Evolutionary conservation across 2,797 vertebrate species (phyloP), one percentile per base, ranked within the genome.

Genomic region (Leptoclinus maculatus): DNA sequence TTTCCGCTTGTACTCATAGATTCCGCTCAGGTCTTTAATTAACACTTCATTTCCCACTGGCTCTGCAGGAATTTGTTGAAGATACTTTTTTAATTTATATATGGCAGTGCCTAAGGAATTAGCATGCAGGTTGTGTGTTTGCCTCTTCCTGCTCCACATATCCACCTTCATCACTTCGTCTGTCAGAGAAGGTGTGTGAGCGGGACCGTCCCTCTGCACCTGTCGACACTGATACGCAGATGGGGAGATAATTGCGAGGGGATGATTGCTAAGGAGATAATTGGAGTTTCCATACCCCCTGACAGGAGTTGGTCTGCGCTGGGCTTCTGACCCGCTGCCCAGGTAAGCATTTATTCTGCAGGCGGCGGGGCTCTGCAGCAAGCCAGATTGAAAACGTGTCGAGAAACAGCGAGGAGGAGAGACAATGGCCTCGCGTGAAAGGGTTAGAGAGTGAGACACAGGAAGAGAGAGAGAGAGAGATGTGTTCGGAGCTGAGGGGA

Each of bases 311-410:
- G 86, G 86, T 91, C 86, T 81, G 87, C 82, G 80, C 88, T 77
- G 54, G 79, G 84, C 83, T 82, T 91, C 88, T 93, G 88, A 94
- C 92, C 93, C 23, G 41, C 66, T 92, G 90, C 88, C 92, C 88
- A 88, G 92, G 93, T 93, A 92, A 93, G 91, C 86, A 68, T 92
- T 93, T 92, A 88, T 92, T 86, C 86, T 87, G 88, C 83, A 60
- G 83, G 87, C 34, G 45, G 68, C 79, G 16, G 49, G 74, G 69
- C 71, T 87, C 69, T n/a, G n/a, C 84, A 13, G 71, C 79, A 76
- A 80, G 87, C 74, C 86, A 88, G 87, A 88, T 86, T 89, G 83
- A 85, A 89, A 81, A 75, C 38, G 21, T 74, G 87, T 83, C 2
- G 71, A 85, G 85, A 86, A 89, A 77, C 80, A 67, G 83, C 10